A percentile compares a stretch with the other conserved stretches of the same genome.
Evolutionary conservation across 1,140 invertebrate species (phyloP).

Genomic region (Caenorhabditis inopinata): DNA sequence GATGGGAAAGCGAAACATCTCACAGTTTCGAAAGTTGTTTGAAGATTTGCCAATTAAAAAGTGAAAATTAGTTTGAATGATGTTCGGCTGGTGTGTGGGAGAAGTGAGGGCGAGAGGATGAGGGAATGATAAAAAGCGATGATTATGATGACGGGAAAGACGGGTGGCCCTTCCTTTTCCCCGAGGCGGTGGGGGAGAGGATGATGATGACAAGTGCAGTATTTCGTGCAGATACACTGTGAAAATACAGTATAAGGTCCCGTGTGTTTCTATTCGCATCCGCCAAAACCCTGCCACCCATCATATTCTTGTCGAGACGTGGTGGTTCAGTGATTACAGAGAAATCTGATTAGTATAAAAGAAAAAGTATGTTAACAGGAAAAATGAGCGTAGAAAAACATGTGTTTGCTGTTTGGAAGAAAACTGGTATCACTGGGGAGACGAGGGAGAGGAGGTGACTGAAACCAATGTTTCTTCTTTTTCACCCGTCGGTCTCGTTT

Average conservation of each 20-base stretch:
- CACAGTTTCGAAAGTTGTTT: constrained; percentile 33
- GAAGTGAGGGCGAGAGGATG: background rate
- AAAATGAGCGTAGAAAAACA: constrained; percentile 15
- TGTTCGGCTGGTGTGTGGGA: constrained; percentile 18
- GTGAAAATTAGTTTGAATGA: constrained; percentile 33
- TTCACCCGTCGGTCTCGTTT: background rate
- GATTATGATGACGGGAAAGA: constrained; percentile 28
- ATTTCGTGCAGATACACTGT: background rate
- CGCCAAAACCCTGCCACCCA: background rate
- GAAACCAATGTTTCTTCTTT: constrained; percentile 32
- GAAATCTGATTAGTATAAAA: background rate
- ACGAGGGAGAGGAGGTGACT: background rate
- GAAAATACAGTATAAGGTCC: constrained; percentile 19
- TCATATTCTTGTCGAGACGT: background rate
- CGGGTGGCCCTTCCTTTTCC: background rate
- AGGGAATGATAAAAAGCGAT: constrained; percentile 29
- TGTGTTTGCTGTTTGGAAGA: background rate
- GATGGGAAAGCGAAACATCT: constrained; percentile 32
- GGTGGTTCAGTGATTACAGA: background rate
- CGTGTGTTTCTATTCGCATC: background rate
- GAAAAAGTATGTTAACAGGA: constrained; percentile 12
- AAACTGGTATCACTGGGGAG: constrained; percentile 14
- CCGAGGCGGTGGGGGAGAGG: background rate
- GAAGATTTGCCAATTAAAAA: constrained; percentile 30
- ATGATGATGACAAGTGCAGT: background rate